phyloP scores from a whole-genome alignment of 2,888 invertebrate species.

The Pedicia rivosa region DNA sequence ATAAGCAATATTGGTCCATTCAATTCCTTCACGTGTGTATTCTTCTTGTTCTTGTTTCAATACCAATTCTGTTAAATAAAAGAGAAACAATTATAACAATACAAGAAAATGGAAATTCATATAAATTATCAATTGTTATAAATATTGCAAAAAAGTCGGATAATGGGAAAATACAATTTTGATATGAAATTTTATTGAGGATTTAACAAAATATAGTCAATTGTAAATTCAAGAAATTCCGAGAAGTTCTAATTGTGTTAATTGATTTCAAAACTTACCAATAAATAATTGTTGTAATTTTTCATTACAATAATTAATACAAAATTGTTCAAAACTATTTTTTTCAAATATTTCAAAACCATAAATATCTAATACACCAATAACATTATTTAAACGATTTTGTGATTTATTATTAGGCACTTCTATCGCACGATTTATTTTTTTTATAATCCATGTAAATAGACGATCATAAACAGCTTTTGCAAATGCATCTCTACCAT shows the following conservation, averaged over 20 bases:
- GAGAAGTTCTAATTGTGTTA: neutral
- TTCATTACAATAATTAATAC: conserved; percentile 98
- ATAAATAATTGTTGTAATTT: conserved; percentile 96
- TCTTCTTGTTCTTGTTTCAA: conserved; percentile 97
- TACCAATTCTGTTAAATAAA: conserved; percentile 59
- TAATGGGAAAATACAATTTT: too few species aligned
- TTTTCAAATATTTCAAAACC: conserved; percentile 97
- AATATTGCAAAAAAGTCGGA: too few species aligned
- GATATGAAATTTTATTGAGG: too few species aligned
- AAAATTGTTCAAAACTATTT: conserved; percentile 97
- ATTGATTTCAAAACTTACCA: conserved; percentile 35
- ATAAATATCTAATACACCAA: conserved; percentile 92
- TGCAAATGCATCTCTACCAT: conserved; percentile 81
- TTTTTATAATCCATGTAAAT: conserved; percentile 84
- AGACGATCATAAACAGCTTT: conserved; percentile 92
- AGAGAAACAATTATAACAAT: conserved; percentile 5
- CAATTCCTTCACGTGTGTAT: conserved; percentile 87
- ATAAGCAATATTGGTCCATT: conserved; percentile 88
- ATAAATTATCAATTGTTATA: neutral
- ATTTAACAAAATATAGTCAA: conserved; percentile 1
- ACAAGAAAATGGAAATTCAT: neutral
- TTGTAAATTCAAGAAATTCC: neutral
- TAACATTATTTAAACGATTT: conserved; percentile 25
- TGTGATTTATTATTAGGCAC: conserved; percentile 38
- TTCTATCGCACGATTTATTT: conserved; percentile 83